Evolutionary conservation across 2,888 invertebrate genomes (phyloP).

Genomic region (Eilema caniola): DNA sequence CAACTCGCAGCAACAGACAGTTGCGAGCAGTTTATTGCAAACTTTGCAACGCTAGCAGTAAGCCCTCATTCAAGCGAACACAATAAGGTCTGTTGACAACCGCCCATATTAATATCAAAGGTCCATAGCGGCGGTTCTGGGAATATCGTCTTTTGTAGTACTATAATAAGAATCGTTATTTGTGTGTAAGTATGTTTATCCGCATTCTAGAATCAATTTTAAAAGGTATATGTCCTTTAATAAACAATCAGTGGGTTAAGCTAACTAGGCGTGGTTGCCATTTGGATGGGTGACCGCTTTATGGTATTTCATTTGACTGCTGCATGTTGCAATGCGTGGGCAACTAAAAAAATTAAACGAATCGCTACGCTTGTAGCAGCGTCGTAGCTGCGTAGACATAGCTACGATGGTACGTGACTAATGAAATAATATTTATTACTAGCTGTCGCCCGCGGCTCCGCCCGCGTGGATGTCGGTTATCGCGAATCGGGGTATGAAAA

Average conservation of each 20-base stretch:
- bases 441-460: too few relatives aligned
- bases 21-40: constrained; percentile 18
- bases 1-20: constrained; percentile 6
- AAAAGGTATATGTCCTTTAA: too few relatives aligned
- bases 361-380: constrained; percentile 5
- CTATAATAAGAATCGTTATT: background rate
- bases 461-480: too few relatives aligned
- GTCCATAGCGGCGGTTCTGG: constrained; percentile 3
- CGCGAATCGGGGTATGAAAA: too few relatives aligned
- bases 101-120: constrained; percentile 17
- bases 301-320: too few relatives aligned
- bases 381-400: background rate
- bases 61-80: constrained; percentile 36
- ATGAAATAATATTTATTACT: too few relatives aligned
- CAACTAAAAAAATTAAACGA: too few relatives aligned
- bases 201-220: too few relatives aligned
- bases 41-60: constrained; percentile 28
- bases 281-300: too few relatives aligned
- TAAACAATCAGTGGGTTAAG: too few relatives aligned
- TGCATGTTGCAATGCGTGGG: too few relatives aligned
- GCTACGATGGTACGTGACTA: background rate
- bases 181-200: background rate
- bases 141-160: constrained; percentile 5
- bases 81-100: constrained; percentile 44
- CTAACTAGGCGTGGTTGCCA: too few relatives aligned